Base-by-base conservation (phyloP, 2,113 vertebrate genomes). In the Elanus axillaris region DNA sequence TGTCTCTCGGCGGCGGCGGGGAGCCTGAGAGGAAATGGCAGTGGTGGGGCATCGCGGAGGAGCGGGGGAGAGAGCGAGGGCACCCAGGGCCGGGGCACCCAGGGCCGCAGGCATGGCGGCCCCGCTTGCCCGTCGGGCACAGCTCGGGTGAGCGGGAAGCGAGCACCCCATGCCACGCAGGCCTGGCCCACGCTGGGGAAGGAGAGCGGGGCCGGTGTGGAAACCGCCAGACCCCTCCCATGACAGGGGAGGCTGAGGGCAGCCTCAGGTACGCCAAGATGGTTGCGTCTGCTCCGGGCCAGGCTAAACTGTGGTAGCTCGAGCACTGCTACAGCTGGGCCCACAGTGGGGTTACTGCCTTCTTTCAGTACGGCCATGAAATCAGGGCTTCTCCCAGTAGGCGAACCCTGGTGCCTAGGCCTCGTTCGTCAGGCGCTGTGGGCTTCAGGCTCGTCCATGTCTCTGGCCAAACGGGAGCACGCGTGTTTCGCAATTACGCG, bases 401-500 rank as follows among this genome's bases (percentile, higher is more conserved):
- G 36, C n/a, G 55, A 43, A 75, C 21, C 15, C 38, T 34, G 0
- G 0, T 45, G 58, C 27, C 36, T 32, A 17, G 42, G 58, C 40
- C 53, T 79, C 7, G 0, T 43, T 34, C 22, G 42, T 34, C 26
- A 26, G 53, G 52, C 69, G 16, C n/a, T 1, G 16, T 1, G 13
- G 60, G 47, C 38, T 82, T 68, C 10, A 1, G 3, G 2, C 11
- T 19, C 2, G 25, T 7, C 40, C 0, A 0, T 47, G 8, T 7
- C 53, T 60, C 8, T 1, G 15, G 36, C 18, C 59, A 55, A 31
- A 34, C 3, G 20, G 56, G 59, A 86, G 13, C 3, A 0, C 0
- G 1, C 2, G 3, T 6, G 1, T 22, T 84, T 26, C 31, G 27
- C 40, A 40, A 0, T 22, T 22, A 5, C 0, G 3, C 0, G 0